phyloP scores from a whole-genome alignment of 1,140 invertebrate species.

The Pogonus chalceus region DNA sequence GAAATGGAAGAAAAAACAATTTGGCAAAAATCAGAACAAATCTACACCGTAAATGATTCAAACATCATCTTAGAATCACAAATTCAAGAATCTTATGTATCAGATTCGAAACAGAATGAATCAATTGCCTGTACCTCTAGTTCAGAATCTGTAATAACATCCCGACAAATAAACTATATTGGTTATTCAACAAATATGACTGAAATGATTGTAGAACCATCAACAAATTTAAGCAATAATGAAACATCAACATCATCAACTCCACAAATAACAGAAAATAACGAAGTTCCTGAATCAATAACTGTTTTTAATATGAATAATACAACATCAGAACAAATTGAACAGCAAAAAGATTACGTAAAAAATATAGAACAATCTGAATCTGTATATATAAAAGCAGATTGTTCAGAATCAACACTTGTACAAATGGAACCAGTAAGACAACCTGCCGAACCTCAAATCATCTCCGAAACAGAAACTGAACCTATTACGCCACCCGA shows the following conservation, averaged over 20 bases:
- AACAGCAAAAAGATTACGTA: background rate
- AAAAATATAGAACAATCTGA: background rate
- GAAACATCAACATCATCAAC: background rate
- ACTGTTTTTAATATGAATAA: background rate
- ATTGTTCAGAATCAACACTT: background rate
- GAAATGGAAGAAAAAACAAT: constrained; percentile 54
- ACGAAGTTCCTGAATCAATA: background rate
- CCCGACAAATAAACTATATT: background rate
- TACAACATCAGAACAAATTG: background rate
- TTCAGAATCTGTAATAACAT: background rate
- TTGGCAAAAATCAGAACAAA: constrained; percentile 28
- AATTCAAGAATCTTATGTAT: background rate
- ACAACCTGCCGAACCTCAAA: background rate
- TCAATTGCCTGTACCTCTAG: background rate
- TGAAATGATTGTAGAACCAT: background rate
- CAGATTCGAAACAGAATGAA: background rate
- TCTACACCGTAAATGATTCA: background rate
- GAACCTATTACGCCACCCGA: background rate
- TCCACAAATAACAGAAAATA: background rate
- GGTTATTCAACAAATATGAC: background rate
- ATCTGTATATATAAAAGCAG: background rate
- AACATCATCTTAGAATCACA: background rate
- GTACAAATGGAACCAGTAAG: background rate
- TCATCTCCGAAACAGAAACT: background rate
- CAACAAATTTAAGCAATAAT: background rate